Evolutionary conservation across 2,888 invertebrate species (phyloP), one percentile per base, ranked within the genome.

Genomic region (Hypena proboscidalis): DNA sequence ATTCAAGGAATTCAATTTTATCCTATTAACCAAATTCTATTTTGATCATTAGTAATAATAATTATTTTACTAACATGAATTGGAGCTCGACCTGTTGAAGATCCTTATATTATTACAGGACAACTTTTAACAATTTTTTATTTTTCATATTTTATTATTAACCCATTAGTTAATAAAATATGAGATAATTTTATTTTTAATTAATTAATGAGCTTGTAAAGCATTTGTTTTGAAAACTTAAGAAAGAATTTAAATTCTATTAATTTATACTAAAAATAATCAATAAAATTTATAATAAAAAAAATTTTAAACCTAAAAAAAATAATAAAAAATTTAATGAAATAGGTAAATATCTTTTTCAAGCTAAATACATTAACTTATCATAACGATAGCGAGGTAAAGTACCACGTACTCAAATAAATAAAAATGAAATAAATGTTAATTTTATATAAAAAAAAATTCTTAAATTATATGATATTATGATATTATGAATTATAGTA

Each of bases 301-400:
- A 79, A 77, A 92, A 75, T 70, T 91, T 92, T 58, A 92, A 51
- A 0, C 92, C 91, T 68, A 92, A 77, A 91, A 88, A 92, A 89
- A 93, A 92, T 71, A 93, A 73, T 81, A 93, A 83, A 90, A 83
- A 92, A 92, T 92, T 92, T 88, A 93, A 92, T 69, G 92, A 92
- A 82, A 93, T 62, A 51, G 93, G 93, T 79, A 94, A 92, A 93
- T 92, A 93, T 53, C 80, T 83, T 63, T 93, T 93, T 92, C 94
- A 94, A 81, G 92, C 91, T 79, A 94, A 92, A 91, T 92, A 91
- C 81, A 95, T 95, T 82, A 95, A 90, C 63, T 94, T 93, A 93
- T 95, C 95, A 93, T 95, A 95, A 14, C 94, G 95, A 91, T 93
- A 94, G 0, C 95, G 95, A 70, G 95, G 95, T 63, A 94, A 91